A percentile compares a stretch with the other conserved stretches of the same genome.
Conservation (phyloP, 1,140 invertebrate genomes). For the Bicyclus anynana region DNA sequence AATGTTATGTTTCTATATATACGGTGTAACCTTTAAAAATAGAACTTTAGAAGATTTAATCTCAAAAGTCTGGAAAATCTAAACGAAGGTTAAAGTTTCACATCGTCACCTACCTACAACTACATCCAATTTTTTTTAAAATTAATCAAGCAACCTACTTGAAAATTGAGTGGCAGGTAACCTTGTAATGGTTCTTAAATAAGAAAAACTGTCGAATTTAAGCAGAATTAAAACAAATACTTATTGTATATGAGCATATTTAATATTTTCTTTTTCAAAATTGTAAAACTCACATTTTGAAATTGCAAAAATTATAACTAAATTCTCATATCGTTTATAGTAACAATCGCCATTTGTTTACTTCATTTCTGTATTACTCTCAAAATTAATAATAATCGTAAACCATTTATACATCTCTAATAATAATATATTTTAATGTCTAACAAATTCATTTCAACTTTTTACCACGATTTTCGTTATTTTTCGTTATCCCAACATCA, state of each 20-base stretch:
- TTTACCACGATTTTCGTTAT: constrained; percentile 52
- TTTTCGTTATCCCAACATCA: constrained; percentile 62
- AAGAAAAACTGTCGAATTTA: no score
- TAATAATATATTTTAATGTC: constrained; percentile 75
- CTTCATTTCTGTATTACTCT: constrained; percentile 62
- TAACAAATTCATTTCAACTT: constrained; percentile 74
- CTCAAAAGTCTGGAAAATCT: no score
- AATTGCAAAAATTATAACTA: constrained; percentile 77
- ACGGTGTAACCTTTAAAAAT: no score
- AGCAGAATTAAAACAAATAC: constrained; percentile 41
- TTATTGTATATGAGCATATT: constrained; percentile 73
- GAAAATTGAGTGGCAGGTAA: no score
- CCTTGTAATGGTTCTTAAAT: no score
- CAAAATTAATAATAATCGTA: constrained; percentile 72
- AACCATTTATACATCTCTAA: constrained; percentile 75
- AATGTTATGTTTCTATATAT: no score
- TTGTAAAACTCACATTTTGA: constrained; percentile 78
- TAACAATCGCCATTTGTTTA: constrained; percentile 70
- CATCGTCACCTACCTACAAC: no score
- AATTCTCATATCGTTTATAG: constrained; percentile 76
- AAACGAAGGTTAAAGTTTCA: no score
- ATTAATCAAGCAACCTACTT: no score
- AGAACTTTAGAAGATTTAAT: no score
- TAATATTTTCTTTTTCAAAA: constrained; percentile 77
- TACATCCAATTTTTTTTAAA: no score